Evolutionary conservation across 2,113 vertebrate species (phyloP), one percentile per base, ranked within the genome.

Genomic region (Cisticola juncidis): DNA sequence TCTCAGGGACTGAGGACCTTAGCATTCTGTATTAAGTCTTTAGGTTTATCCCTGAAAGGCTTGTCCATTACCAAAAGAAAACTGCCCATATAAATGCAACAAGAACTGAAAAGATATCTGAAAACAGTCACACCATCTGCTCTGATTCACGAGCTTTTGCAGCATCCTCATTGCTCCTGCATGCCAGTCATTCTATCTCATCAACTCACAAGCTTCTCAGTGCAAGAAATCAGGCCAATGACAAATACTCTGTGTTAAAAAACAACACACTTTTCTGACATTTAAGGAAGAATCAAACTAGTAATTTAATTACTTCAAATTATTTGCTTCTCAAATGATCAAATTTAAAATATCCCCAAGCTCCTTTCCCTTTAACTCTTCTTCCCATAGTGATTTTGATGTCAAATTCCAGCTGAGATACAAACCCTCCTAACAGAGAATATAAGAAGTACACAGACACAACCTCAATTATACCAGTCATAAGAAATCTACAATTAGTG

Each of bases 91-190:
- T 51, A 81, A 81, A 94, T 69, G 76, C 31, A 85, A 65, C 8
- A n/a, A 91, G 76, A 88, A 86, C 65, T 42, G 40, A 90, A 80
- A 88, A 85, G 44, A 54, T 81, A 82, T 77, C 29, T 90, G 93
- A 91, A 91, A 93, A 92, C 66, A 92, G 93, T 83, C 85, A 86
- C 69, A 95, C 94, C 95, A 96, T 96, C 93, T 97, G 95, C 70
- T 94, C 91, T 78, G 82, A 94, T 91, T 96, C 96, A 91, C 1
- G 2, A 88, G 88, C 81, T 53, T 91, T 53, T 72, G 92, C 56
- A 94, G 92, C 90, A 96, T 64, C 74, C 94, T 82, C 61, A 74
- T 68, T 0, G 1, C 31, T 93, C 68, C 88, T 84, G 66, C 80
- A 92, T 65, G 93, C 86, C 94, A 96, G 90, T 95, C 95, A 93